Evolutionary conservation across 2,888 invertebrate species (phyloP), one percentile per base, ranked within the genome.

Genomic region (Meliscaeva auricollis): DNA sequence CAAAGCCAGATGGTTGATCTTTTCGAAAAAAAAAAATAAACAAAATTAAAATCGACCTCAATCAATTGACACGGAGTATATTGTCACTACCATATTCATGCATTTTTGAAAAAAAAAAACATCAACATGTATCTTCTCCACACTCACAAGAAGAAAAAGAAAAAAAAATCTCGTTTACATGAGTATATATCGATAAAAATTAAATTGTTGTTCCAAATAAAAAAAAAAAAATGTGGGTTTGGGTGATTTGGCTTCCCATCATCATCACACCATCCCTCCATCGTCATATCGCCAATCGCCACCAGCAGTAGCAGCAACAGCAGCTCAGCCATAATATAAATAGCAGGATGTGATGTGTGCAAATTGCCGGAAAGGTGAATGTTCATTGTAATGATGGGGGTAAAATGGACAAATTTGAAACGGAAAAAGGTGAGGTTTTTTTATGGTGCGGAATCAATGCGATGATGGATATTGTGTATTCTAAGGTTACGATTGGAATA

Each of bases 371-470:
- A 66, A 56, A 68, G 60, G 56, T 66, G 38, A 66, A 73, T 66
- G 64, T 73, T 50, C 64, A 66, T 73, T 35, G 22, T 17, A 66
- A 64, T 64, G 74, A 74, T 74, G 64, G 54, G 26, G 56, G n/a
- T 46, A 62, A 54, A 48, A 38, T 38, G 54, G 52, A 52, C 52
- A 50, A 72, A 75, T 66, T 54, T 13, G 4, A 46, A 52, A 41
- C 52, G 32, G 38, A 64, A 64, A 62, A 74, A 64, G 52, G 44
- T 46, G 52, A 44, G 38, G 20, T 26, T 50, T 60, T 74, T 20
- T 35, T 52, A 69, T 69, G 52, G 50, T 8, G 13, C 48, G 41
- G 58, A 52, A 60, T 76, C 58, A 41, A 69, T 69, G 41, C n/a
- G 15, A 60, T 41, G 58, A 68, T 60, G 30, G 17, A 52, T 52